Conservation (phyloP, 1,140 invertebrate genomes). For the Catajapyx aquilonaris region DNA sequence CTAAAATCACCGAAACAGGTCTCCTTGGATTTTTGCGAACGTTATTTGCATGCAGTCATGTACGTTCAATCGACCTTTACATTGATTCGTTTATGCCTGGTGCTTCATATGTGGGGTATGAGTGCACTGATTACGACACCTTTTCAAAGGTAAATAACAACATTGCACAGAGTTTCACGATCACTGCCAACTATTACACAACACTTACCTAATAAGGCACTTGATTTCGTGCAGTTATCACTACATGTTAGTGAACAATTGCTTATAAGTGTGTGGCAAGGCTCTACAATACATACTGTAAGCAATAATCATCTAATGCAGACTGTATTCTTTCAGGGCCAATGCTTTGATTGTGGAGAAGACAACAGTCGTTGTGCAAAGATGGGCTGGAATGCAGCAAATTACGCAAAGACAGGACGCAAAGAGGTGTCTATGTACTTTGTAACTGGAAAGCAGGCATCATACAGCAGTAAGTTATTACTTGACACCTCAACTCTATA, state of each 20-base stretch:
- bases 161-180: background rate
- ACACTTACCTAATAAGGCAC: too few relatives aligned
- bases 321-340: too few relatives aligned
- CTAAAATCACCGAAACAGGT: slow-evolving; percentile 48
- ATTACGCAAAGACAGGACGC: background rate
- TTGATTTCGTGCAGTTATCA: too few relatives aligned
- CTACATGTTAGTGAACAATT: too few relatives aligned
- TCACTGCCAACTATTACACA: background rate
- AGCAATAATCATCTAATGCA: too few relatives aligned
- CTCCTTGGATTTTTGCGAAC: slow-evolving; percentile 52
- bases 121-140: background rate
- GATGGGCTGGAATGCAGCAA: too few relatives aligned
- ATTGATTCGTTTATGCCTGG: slow-evolving; percentile 34
- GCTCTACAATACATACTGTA: too few relatives aligned
- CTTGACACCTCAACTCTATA: background rate
- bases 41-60: slow-evolving; percentile 63
- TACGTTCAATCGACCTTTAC: slow-evolving; percentile 68
- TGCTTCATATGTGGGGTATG: background rate
- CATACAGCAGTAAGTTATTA: background rate
- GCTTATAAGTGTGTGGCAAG: too few relatives aligned
- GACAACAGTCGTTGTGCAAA: too few relatives aligned
- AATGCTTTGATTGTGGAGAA: too few relatives aligned
- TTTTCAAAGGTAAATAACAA: background rate
- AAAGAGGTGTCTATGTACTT: background rate
- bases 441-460: background rate